phyloP scores from a whole-genome alignment of 2,888 invertebrate species.

The Acleris emargana region DNA sequence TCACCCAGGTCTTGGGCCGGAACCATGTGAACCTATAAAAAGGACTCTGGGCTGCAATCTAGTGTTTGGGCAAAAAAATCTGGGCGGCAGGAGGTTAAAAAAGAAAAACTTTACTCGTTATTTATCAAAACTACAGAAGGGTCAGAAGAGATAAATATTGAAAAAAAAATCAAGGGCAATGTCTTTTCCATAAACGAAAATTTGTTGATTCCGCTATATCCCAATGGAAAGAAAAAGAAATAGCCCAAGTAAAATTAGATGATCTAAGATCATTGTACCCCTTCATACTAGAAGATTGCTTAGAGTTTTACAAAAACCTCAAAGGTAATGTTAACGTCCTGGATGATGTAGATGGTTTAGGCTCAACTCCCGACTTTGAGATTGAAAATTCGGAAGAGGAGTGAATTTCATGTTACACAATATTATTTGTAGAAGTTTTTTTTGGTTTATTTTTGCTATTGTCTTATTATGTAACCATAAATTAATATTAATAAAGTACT shows the following conservation, averaged over 20 bases:
- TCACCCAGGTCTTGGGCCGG: no score
- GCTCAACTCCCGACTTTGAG: conserved; percentile 14
- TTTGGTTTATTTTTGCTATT: no score
- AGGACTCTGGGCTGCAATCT: no score
- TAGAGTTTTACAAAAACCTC: conserved; percentile 16
- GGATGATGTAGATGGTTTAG: conserved; percentile 17
- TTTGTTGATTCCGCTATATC: background rate
- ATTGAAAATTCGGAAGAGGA: conserved; percentile 9
- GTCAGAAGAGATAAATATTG: conserved; percentile 1
- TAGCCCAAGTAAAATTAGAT: conserved; percentile 6
- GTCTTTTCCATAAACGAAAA: background rate
- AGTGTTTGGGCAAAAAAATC: no score
- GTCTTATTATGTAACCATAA: no score
- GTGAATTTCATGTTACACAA: conserved; percentile 10
- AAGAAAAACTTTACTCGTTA: conserved; percentile 2
- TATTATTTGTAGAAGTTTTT: no score
- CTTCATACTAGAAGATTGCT: conserved; percentile 12
- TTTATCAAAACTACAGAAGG: conserved; percentile 3
- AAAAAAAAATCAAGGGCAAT: background rate
- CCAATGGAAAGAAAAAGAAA: conserved; percentile 4
- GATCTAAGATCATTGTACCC: conserved; percentile 13
- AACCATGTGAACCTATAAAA: no score
- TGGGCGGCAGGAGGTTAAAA: background rate
- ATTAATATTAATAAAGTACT: no score
- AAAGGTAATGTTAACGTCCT: conserved; percentile 8